These are phyloP conservation scores for Epinotia demarniana DNA, from an alignment of 2,888 invertebrate genomes.

Conservation along the genomic window DNA sequence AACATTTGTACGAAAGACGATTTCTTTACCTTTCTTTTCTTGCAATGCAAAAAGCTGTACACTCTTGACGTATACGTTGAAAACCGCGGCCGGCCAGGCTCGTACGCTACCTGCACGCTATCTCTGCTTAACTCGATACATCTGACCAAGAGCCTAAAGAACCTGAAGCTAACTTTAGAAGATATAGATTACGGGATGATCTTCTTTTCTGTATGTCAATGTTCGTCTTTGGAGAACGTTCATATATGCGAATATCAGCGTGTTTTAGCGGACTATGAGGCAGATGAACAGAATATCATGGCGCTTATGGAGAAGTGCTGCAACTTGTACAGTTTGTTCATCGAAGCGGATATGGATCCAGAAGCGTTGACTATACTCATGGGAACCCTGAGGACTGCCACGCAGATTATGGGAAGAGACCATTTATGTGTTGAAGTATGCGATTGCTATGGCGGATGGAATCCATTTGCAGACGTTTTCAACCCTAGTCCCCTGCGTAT, in stretches of 20 bases:
- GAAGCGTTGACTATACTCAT: slow-evolving; percentile 54
- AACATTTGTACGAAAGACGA: slow-evolving; percentile 54
- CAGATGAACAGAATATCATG: slow-evolving; percentile 48
- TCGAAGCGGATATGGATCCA: slow-evolving; percentile 58
- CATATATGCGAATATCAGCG: slow-evolving; percentile 61
- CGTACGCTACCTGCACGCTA: slow-evolving; percentile 50
- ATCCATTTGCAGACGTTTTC: slow-evolving; percentile 62
- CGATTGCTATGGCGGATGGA: slow-evolving; percentile 58
- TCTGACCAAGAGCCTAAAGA: slow-evolving; percentile 53
- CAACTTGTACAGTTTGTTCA: slow-evolving; percentile 60
- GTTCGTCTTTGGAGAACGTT: slow-evolving; percentile 57
- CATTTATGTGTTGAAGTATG: slow-evolving; percentile 58
- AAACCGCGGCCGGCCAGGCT: slow-evolving; percentile 48
- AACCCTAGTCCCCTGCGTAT: slow-evolving; percentile 62
- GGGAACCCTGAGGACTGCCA: slow-evolving; percentile 51
- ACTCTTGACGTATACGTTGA: slow-evolving; percentile 59
- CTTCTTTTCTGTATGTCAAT: slow-evolving; percentile 55
- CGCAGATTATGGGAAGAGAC: slow-evolving; percentile 52
- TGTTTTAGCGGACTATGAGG: slow-evolving; percentile 43
- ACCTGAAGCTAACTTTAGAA: slow-evolving; percentile 58
- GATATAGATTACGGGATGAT: slow-evolving; percentile 57
- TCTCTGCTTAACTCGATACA: slow-evolving; percentile 53
- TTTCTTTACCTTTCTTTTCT: slow-evolving; percentile 56
- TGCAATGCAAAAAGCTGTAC: slow-evolving; percentile 51
- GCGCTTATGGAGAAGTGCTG: slow-evolving; percentile 53